Evolutionary conservation across 92 coral and sea anemone species (phyloP).

Genomic region (Phenganax stokvisi): DNA sequence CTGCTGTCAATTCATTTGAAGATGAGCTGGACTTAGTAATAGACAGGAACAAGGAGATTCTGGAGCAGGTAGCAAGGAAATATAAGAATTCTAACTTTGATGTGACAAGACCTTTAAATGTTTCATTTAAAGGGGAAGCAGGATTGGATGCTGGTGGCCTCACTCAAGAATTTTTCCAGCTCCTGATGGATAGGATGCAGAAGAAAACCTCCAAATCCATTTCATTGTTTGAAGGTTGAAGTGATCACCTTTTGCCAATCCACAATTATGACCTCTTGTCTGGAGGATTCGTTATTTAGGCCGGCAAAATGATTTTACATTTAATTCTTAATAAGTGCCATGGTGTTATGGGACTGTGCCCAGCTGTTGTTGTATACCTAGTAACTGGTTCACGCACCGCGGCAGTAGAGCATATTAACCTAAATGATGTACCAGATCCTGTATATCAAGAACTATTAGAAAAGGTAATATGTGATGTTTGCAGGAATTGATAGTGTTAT

Average conservation of each 20-base stretch:
- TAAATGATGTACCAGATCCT: conserved; percentile 26
- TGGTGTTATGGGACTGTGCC: conserved; percentile 45
- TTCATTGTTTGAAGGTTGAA: conserved; percentile 45
- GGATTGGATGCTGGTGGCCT: conserved; percentile 54
- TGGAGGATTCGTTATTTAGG: conserved; percentile 33
- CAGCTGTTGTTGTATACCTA: conserved; percentile 41
- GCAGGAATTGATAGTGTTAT: background rate
- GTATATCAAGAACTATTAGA: background rate
- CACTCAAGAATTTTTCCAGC: conserved; percentile 42
- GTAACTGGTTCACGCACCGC: conserved; percentile 38
- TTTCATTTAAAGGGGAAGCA: conserved; percentile 38
- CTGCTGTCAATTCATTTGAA: conserved; percentile 9
- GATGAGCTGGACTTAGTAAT: conserved; percentile 12
- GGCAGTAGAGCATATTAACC: conserved; percentile 36
- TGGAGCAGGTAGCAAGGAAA: conserved; percentile 43
- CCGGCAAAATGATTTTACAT: conserved; percentile 30
- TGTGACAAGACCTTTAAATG: conserved; percentile 37
- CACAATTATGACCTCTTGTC: conserved; percentile 47
- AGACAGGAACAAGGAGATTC: conserved; percentile 34
- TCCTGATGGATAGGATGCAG: conserved; percentile 40
- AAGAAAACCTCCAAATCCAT: conserved; percentile 31
- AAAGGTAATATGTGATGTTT: conserved; percentile 11
- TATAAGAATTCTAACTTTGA: conserved; percentile 44
- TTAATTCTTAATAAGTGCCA: conserved; percentile 40
- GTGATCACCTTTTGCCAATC: conserved; percentile 43